Base-by-base conservation (phyloP, 2,888 invertebrate species). In the Pterostichus niger region DNA sequence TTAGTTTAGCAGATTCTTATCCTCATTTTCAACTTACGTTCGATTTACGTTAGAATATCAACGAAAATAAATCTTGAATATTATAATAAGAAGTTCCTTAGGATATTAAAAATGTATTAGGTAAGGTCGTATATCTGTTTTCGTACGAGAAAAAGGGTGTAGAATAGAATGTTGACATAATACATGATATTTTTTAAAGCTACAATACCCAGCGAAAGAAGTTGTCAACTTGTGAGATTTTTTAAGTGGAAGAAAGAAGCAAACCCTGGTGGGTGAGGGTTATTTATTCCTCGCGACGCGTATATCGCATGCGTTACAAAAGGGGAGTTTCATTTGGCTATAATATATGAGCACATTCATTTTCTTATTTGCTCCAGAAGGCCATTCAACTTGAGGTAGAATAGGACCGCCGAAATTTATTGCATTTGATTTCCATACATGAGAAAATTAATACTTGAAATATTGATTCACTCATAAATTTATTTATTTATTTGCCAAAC, bases 311-410 rank as follows among this genome's bases (percentile, higher is more conserved):
- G 54, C 68, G 11, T 10, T 35, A 68, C 35, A 68, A 68, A 68
- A 33, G 68, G 68, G 68, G 68, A 68, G 68, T 68, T 40, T 68
- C 68, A 68, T 68, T 68, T 68, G 44, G 15, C 11, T 54, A 7
- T 68, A 68, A 68, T 68, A 68, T 68, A 68, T 13, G 68, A 68
- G 35, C 64, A 15, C 68, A 40, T 68, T 64, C 68, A 13, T 68
- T 68, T 40, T 11, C 68, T 13, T 54, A 54, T 54, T 54, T 54
- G 54, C 54, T 54, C n/a, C 54, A 7, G 7, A 40, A 40, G 68
- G 68, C 33, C 68, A 68, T 68, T 68, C 68, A 68, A 68, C 68
- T 68, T 17, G 31, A 24, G 40, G 40, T 40, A 40, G 40, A 40
- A 40, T 40, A 24, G 6, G 40, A 40, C 0, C 40, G 40, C 40